Evolutionary conservation across 2,797 vertebrate species (phyloP), one percentile per base, ranked within the genome.

Genomic region (Cossypha dichroa): DNA sequence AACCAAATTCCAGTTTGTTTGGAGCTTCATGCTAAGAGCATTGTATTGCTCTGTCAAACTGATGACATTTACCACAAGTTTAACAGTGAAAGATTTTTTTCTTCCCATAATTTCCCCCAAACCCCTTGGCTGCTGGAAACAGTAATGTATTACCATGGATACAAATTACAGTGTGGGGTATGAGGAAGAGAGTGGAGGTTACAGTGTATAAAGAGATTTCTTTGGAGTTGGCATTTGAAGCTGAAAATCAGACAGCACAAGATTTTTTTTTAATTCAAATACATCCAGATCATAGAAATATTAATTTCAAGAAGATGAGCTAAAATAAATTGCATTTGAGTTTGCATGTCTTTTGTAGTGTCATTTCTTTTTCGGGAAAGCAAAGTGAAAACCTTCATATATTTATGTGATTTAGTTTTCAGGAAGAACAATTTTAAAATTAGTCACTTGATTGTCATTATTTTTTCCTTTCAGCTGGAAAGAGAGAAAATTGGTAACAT

Each of bases 1-100:
- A 96, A 93, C 55, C 73, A 86, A 95, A 88, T 90, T 86, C 48
- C 80, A 93, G 81, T 94, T 92, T 95, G 87, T 96, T 93, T 86
- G 85, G 55, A 66, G 51, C 62, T 91, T 95, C 55, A 31, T 88
- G 69, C 51, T 78, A 45, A 59, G 88, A 90, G 66, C 3, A 1
- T 78, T 78, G 40, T 58, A 81, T 75, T 7, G 5, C 55, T 66
- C 82, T 5, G 3, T 95, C 94, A 96, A 59, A 90, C 48, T 66
- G 87, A 83, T 90, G 80, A 92, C 55, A 90, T 92, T 91, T 93
- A 81, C 85, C 93, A 93, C 91, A 94, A 75, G 59, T 94, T 90
- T 83, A 88, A 68, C 76, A 76, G 51, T n/a, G 82, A 86, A 93
- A 94, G 48, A 72, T 52, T 93, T 94, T 93, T 94, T 95, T 95